Evolutionary conservation across 2,888 invertebrate genomes (phyloP), one percentile per base, ranked within the genome.

Genomic region (Aphodius granarius): DNA sequence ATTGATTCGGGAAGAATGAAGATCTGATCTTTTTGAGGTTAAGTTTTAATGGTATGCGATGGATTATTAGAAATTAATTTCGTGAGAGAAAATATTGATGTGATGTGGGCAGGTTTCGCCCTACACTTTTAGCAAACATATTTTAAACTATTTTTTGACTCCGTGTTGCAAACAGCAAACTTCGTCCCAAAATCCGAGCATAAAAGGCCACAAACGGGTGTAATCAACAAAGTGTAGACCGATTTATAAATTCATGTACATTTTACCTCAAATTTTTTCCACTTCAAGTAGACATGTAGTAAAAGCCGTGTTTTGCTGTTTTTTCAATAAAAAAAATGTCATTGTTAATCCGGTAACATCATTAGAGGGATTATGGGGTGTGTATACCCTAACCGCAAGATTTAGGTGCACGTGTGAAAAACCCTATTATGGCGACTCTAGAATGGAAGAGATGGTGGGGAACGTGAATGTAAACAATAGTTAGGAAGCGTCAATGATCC

Each of bases 401-500:
- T 9, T 43, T 43, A 43, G 43, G 43, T 43, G 43, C 43, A 43
- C 43, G 43, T 43, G 43, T 43, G 43, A 43, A 43, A 43, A 43
- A 43, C 3, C 43, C 43, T 43, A 43, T 43, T 43, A 43, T 43
- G 43, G 43, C 43, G 43, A 13, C 43, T 43, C 43, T 9, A 43
- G 43, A 43, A 43, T 43, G 43, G 43, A 43, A 1, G 43, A 43
- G 43, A 43, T 43, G 43, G 43, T 2, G 13, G 43, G 43, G 43
- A 3, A 43, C 43, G 43, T 1, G 43, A 83, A 80, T 82, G 84
- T 84, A 85, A 85, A 86, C 85, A 86, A 86, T 85, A 82, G 81
- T 81, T 81, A 81, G 81, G 84, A 85, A 84, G 85, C 85, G 85
- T 83, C 85, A 84, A 84, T 84, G 83, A 77, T 84, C 83, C 82